Evolutionary conservation across 1,140 invertebrate genomes (phyloP).

Genomic region (Diploscapter pachys): DNA sequence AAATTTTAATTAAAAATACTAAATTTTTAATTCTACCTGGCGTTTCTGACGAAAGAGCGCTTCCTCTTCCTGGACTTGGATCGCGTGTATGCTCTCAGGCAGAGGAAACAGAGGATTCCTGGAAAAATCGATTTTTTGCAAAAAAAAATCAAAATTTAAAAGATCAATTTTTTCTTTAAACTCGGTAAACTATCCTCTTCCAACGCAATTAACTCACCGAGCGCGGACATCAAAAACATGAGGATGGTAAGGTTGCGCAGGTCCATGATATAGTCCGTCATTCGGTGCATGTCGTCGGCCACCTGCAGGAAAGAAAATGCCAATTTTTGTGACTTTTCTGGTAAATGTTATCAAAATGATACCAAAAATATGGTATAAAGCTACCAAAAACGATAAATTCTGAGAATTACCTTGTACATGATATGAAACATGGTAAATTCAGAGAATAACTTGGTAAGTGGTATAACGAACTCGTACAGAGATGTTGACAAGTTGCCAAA

Average conservation of each 20-base stretch:
- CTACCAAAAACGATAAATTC: too few species aligned
- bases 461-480: too few species aligned
- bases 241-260: conserved; percentile 45
- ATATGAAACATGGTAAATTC: too few species aligned
- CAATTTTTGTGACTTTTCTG: background rate
- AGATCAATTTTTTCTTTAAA: conserved; percentile 4
- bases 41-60: too few species aligned
- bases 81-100: too few species aligned
- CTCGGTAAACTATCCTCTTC: conserved; percentile 8
- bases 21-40: too few species aligned
- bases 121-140: background rate
- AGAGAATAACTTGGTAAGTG: too few species aligned
- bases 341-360: background rate
- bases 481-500: too few species aligned
- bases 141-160: background rate
- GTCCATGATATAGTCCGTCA: conserved; percentile 49
- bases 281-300: conserved; percentile 50
- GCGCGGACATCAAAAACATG: conserved; percentile 26
- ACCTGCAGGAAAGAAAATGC: conserved; percentile 29
- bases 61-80: too few species aligned
- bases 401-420: too few species aligned
- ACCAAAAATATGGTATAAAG: background rate
- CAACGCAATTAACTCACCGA: conserved; percentile 20
- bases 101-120: too few species aligned
- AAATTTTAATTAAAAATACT: too few species aligned